Evolutionary conservation across 2,113 vertebrate genomes (phyloP).

Genomic region (Drymodes brunneopygia): DNA sequence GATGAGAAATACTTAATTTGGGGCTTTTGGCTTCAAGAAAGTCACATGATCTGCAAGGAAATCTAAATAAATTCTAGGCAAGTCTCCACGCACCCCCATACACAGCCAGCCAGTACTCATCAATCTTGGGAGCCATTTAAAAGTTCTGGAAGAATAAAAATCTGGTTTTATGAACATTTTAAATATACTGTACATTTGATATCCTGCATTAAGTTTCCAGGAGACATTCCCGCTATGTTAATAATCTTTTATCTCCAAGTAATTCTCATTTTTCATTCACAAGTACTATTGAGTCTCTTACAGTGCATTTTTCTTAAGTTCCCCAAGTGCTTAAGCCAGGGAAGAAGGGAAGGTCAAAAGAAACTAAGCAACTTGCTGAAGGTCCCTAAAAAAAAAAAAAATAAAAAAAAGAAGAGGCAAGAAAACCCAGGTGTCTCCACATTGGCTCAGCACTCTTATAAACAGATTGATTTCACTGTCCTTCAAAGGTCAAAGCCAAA

Average conservation of each 20-base stretch:
- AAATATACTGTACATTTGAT: background rate
- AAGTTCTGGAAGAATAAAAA: background rate
- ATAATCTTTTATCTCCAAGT: background rate
- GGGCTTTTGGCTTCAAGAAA: background rate
- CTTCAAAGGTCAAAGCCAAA: background rate
- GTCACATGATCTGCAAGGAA: background rate
- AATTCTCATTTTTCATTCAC: background rate
- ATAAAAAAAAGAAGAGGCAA: background rate
- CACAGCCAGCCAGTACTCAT: background rate
- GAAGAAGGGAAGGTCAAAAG: background rate
- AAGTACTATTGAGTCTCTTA: background rate
- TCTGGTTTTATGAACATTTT: background rate
- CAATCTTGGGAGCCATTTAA: background rate
- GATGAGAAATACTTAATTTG: background rate
- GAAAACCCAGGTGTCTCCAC: background rate
- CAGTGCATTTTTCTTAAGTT: background rate
- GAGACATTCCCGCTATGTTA: background rate
- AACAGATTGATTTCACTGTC: background rate
- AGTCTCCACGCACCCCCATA: background rate
- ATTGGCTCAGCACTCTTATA: background rate
- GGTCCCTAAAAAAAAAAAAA: background rate
- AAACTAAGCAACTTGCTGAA: background rate
- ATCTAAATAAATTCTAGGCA: background rate
- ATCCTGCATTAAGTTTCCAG: background rate
- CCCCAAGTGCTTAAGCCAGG: background rate